These are phyloP conservation scores for Gymnobelideus leadbeateri DNA, from an alignment of 2,113 vertebrate genomes.

Conservation along the genomic window DNA sequence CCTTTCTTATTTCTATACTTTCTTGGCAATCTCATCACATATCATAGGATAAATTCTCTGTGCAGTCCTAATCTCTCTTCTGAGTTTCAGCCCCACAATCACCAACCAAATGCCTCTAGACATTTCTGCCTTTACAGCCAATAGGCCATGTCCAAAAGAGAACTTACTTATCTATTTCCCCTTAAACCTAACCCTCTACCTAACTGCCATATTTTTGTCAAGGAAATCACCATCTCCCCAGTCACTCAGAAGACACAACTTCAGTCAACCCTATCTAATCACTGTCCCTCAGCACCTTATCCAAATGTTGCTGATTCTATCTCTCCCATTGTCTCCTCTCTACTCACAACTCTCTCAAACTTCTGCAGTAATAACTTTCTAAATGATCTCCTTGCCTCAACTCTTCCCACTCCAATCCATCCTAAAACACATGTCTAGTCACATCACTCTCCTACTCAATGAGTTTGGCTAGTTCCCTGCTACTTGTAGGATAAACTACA, in stretches of 20 bases:
- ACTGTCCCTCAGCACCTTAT: not conserved
- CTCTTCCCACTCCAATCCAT: not conserved
- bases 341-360: not conserved
- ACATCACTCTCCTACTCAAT: not conserved
- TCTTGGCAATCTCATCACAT: not conserved
- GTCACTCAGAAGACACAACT: not conserved
- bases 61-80: not conserved
- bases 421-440: not conserved
- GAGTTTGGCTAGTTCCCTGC: not conserved
- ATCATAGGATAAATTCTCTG: not conserved
- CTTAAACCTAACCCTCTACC: not conserved
- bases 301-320: not conserved
- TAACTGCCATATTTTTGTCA: not conserved
- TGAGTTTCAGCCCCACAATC: too few species aligned
- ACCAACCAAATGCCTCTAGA: not conserved
- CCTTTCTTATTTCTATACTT: not conserved
- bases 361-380: not conserved
- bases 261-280: not conserved
- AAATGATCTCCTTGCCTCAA: not conserved
- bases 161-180: not conserved
- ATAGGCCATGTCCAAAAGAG: not conserved
- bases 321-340: not conserved
- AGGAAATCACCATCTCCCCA: not conserved
- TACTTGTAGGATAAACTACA: not conserved
- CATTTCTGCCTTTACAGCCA: not conserved